Evolutionary conservation across 2,113 vertebrate species (phyloP).

Genomic region (Suncus etruscus): DNA sequence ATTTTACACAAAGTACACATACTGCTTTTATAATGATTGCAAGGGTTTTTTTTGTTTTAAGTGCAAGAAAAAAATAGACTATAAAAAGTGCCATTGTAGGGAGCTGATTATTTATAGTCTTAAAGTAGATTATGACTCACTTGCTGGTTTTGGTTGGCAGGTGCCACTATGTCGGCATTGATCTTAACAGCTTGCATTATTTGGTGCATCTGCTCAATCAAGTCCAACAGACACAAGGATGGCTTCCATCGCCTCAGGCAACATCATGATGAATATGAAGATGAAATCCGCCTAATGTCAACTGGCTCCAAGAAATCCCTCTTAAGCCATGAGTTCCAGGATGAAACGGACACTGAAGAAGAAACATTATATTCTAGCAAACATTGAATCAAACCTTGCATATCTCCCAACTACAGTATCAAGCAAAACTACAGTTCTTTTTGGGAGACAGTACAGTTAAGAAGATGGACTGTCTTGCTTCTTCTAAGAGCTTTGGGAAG

Average conservation of each 20-base stretch:
- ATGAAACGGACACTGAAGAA: constrained; percentile 99
- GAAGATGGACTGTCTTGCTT: constrained; percentile 69
- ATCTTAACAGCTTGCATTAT: constrained; percentile 96
- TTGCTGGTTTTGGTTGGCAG: constrained; percentile 83
- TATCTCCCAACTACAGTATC: constrained; percentile 62
- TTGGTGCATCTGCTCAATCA: constrained; percentile 97
- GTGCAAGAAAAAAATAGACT: constrained; percentile 29
- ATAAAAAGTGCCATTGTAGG: constrained; percentile 18
- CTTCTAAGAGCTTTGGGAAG: constrained; percentile 80
- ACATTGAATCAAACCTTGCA: constrained; percentile 87
- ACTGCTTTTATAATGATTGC: constrained; percentile 38
- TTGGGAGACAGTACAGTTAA: constrained; percentile 70
- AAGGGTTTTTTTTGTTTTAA: not conserved
- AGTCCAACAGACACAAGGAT: constrained; percentile 97
- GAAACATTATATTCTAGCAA: constrained; percentile 98
- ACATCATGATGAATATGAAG: constrained; percentile 96
- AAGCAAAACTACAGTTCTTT: constrained; percentile 73
- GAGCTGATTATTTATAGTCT: constrained; percentile 8
- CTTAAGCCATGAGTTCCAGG: constrained; percentile 96
- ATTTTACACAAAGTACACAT: not conserved
- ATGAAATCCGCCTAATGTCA: constrained; percentile 96
- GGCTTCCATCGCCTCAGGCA: constrained; percentile 97
- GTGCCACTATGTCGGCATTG: constrained; percentile 96
- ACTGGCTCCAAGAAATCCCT: constrained; percentile 98
- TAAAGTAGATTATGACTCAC: not conserved